These are phyloP conservation scores for Neoniphon sammara DNA, from an alignment of 2,797 vertebrate genomes.

Conservation along the genomic window DNA sequence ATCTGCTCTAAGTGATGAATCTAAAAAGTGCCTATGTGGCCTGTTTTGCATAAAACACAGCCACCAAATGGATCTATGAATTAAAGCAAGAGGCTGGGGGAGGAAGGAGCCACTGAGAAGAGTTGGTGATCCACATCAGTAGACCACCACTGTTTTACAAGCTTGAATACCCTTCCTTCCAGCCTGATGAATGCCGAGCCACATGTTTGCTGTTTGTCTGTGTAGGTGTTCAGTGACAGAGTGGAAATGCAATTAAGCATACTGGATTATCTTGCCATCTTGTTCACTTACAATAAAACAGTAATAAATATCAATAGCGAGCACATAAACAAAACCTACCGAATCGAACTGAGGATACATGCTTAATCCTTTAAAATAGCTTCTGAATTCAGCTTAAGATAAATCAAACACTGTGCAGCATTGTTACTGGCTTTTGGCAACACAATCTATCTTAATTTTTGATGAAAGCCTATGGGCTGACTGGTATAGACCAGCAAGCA, in stretches of 20 bases:
- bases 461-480: slow-evolving; percentile 78
- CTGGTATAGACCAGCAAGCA: slow-evolving; percentile 73
- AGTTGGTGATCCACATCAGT: slow-evolving; percentile 39
- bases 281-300: slow-evolving; percentile 22
- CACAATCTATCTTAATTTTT: slow-evolving; percentile 81
- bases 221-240: slow-evolving; percentile 32
- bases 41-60: slow-evolving; percentile 46
- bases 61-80: slow-evolving; percentile 38
- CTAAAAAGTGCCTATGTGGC: slow-evolving; percentile 35
- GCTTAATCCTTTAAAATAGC: slow-evolving; percentile 49
- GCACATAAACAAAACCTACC: slow-evolving; percentile 29
- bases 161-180: slow-evolving; percentile 35
- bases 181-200: slow-evolving; percentile 29
- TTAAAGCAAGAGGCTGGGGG: slow-evolving; percentile 28
- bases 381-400: slow-evolving; percentile 58
- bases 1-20: slow-evolving; percentile 47
- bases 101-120: slow-evolving; percentile 38
- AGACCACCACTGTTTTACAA: slow-evolving; percentile 35
- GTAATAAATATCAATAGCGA: slow-evolving; percentile 18
- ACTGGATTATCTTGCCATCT: slow-evolving; percentile 27
- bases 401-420: slow-evolving; percentile 69
- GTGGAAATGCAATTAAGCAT: slow-evolving; percentile 19
- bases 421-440: slow-evolving; percentile 70
- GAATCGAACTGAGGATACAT: slow-evolving; percentile 33
- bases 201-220: slow-evolving; percentile 47